These are phyloP conservation scores for Elgaria multicarinata DNA, from an alignment of 2,113 vertebrate species.

Conservation along the genomic window DNA sequence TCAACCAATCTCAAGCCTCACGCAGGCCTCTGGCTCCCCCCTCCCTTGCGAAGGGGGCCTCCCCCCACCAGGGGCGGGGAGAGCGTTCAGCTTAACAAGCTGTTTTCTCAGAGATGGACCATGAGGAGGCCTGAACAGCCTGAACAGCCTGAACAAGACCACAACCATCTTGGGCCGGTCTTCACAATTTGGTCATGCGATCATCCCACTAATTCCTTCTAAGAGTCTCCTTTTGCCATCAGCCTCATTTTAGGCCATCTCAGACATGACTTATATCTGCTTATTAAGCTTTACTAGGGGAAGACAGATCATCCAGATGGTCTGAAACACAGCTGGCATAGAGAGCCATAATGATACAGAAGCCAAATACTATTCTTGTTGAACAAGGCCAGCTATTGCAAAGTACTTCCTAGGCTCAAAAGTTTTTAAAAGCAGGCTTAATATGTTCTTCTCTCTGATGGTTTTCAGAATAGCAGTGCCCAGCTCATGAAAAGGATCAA, in stretches of 20 bases:
- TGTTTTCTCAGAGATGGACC: no score
- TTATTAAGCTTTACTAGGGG: neutral
- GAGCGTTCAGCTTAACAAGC: no score
- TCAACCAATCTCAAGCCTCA: no score
- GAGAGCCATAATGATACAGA: neutral
- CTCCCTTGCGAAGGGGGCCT: no score
- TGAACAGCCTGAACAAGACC: no score
- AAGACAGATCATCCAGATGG: neutral
- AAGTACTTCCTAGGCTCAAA: neutral
- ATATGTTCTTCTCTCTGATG: neutral
- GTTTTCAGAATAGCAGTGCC: neutral
- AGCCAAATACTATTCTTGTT: neutral
- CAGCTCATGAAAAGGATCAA: neutral
- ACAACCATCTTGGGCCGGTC: no score
- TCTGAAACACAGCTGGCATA: neutral
- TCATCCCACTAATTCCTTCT: neutral
- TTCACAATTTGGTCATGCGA: no score
- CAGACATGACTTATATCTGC: neutral
- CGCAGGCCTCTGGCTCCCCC: no score
- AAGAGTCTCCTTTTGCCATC: neutral
- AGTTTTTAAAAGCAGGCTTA: neutral
- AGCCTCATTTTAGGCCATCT: neutral
- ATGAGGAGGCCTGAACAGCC: no score
- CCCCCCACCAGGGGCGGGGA: no score
- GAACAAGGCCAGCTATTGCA: neutral